Base-by-base conservation (phyloP, 2,888 invertebrate genomes). In the Plemyria rubiginata region DNA sequence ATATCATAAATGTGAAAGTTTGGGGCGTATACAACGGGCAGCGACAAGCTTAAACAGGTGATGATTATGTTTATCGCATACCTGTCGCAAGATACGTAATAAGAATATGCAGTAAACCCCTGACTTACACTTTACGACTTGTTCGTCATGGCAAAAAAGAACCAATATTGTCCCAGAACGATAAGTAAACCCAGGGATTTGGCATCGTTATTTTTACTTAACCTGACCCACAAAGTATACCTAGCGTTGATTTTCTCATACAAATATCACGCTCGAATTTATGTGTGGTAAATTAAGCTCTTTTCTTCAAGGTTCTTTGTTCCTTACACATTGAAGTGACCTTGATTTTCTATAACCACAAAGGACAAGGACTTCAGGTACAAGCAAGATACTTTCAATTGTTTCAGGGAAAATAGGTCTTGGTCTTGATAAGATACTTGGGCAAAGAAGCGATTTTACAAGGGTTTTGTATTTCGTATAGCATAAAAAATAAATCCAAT, bases 281-380 rank as follows among this genome's bases (percentile, higher is more conserved):
- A 43, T 7, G 15, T 16, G 16, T 45, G 4, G 16, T 4, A 11
- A 40, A 43, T 45, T 11, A 45, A 11, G 9, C 16, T 9, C 2
- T 15, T 45, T 45, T 45, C 45, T 16, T 15, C 16, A 16, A 45
- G 16, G 11, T 12, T 43, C 11, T 32, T 32, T 6, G 32, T 32
- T 32, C 40, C 40, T 6, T 13, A 43, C 13, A 43, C 43, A 13
- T 13, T 43, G 1, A 43, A 15, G 13, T 8, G 15, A 15, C 43
- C 43, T 15, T 43, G 15, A 43, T 15, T 43, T 43, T 45, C n/a
- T 16, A 11, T 16, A 45, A 45, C 16, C 16, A 9, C 16, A 16
- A 45, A 45, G 11, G 16, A 16, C 45, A 45, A 45, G n/a, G 45
- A 45, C 9, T 45, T 45, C 11, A 45, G 16, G 45, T 45, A 16